Percentiles rank a stretch among this genome's conserved stretches.
phyloP scores from a whole-genome alignment of 2,888 invertebrate genomes.

The Luperina testacea region DNA sequence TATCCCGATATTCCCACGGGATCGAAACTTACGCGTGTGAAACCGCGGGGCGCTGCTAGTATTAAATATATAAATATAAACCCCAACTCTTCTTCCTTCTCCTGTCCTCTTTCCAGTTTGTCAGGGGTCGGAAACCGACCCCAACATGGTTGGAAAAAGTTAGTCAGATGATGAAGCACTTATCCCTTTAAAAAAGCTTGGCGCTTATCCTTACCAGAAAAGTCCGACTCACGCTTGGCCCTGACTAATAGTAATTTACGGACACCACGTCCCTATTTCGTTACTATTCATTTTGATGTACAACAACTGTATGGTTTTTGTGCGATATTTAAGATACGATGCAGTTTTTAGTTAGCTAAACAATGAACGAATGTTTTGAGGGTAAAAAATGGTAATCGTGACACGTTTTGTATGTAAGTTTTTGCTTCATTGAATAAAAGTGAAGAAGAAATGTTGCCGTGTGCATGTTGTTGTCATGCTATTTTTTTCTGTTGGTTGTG shows the following conservation, averaged over 20 bases:
- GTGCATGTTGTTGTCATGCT: not conserved
- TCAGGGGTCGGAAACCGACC: not conserved
- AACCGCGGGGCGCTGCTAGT: too few species aligned
- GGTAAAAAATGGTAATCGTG: conserved; percentile 15
- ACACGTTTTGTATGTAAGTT: conserved; percentile 14
- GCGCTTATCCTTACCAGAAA: not conserved
- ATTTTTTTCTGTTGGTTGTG: conserved; percentile 1
- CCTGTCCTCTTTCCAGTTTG: not conserved
- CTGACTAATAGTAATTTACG: conserved; percentile 34
- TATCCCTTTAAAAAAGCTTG: not conserved
- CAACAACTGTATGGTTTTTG: conserved; percentile 44
- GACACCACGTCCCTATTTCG: conserved; percentile 18
- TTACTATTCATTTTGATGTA: conserved; percentile 48
- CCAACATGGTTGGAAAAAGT: not conserved
- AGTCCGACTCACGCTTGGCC: conserved; percentile 24
- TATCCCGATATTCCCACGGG: too few species aligned
- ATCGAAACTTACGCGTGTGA: too few species aligned
- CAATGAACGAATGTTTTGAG: conserved; percentile 36
- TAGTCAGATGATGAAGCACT: not conserved
- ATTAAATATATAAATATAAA: too few species aligned
- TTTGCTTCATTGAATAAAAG: conserved; percentile 38
- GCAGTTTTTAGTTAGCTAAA: conserved; percentile 29
- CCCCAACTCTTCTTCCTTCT: not conserved
- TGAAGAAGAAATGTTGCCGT: conserved; percentile 16
- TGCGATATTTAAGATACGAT: conserved; percentile 11